Conservation (phyloP, 2,113 vertebrate species). For the Turdus rufiventris region DNA sequence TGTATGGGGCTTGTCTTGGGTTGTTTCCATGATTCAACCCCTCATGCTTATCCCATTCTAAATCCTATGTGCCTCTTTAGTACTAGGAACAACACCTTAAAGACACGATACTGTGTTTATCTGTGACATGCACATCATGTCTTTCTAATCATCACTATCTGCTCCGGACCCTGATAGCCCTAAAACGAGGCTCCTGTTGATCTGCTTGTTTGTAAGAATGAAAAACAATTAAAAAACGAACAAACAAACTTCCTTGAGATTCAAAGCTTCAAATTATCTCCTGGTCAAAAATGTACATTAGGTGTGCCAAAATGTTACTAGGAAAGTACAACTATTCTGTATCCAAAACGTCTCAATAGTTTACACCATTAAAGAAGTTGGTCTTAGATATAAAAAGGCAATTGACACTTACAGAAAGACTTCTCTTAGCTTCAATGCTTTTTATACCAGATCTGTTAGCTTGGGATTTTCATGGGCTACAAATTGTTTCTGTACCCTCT, state of each 20-base stretch:
- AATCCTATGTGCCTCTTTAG: neutral
- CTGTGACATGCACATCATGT: neutral
- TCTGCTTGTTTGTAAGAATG: neutral
- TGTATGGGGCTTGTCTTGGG: neutral
- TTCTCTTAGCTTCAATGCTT: neutral
- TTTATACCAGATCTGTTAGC: neutral
- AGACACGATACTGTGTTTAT: accelerated
- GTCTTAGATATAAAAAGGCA: neutral
- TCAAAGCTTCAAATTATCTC: neutral
- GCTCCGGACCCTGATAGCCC: neutral
- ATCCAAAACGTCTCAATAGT: neutral
- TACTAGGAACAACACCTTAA: neutral
- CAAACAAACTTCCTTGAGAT: neutral
- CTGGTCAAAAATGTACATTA: neutral
- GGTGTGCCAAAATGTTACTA: neutral
- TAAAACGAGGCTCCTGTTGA: neutral
- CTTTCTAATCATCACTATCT: neutral
- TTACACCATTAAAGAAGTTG: neutral
- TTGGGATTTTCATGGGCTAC: neutral
- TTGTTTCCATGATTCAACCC: neutral
- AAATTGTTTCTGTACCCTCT: neutral
- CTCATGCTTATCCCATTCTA: neutral
- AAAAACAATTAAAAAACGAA: neutral
- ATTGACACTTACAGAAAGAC: neutral
- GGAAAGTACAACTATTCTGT: neutral